Evolutionary conservation across 92 coral and sea anemone genomes (phyloP).

Genomic region (Heliopora coerulea): DNA sequence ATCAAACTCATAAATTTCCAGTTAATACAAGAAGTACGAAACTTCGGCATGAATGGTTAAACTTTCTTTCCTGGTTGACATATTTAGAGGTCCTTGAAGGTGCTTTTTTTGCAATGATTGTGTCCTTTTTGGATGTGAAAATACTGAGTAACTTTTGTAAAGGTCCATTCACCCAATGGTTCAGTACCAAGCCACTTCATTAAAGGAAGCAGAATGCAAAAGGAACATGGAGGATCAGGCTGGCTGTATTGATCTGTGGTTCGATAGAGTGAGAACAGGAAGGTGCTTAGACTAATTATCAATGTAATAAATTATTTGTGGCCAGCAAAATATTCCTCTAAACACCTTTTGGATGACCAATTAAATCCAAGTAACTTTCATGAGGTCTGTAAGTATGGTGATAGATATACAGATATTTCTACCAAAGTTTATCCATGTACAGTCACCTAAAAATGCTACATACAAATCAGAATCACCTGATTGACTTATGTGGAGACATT

Average conservation of each 20-base stretch:
- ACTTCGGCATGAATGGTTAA: conserved; percentile 9
- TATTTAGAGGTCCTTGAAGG: too few relatives aligned
- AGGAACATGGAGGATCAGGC: not conserved
- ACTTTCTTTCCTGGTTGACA: too few relatives aligned
- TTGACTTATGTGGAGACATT: too few relatives aligned
- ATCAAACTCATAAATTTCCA: conserved; percentile 7
- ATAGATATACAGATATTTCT: not conserved
- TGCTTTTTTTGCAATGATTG: too few relatives aligned
- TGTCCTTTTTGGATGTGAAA: conserved; percentile 4
- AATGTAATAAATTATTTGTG: conserved; percentile 57
- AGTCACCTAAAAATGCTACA: conserved; percentile 11
- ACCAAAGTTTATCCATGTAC: not conserved
- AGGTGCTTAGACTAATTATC: conserved; percentile 51
- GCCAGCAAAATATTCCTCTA: conserved; percentile 54
- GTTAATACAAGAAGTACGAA: not conserved
- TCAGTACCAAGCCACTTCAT: too few relatives aligned
- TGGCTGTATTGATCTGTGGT: not conserved
- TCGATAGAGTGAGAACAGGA: conserved; percentile 46
- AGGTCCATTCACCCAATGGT: too few relatives aligned
- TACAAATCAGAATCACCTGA: conserved; percentile 35
- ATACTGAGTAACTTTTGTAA: too few relatives aligned
- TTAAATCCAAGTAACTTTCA: conserved; percentile 67
- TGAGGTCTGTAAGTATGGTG: conserved; percentile 53
- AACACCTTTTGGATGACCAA: conserved; percentile 46
- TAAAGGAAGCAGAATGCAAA: conserved; percentile 35